Base-by-base conservation (phyloP, 1,140 invertebrate genomes). In the Onthophagus taurus region DNA sequence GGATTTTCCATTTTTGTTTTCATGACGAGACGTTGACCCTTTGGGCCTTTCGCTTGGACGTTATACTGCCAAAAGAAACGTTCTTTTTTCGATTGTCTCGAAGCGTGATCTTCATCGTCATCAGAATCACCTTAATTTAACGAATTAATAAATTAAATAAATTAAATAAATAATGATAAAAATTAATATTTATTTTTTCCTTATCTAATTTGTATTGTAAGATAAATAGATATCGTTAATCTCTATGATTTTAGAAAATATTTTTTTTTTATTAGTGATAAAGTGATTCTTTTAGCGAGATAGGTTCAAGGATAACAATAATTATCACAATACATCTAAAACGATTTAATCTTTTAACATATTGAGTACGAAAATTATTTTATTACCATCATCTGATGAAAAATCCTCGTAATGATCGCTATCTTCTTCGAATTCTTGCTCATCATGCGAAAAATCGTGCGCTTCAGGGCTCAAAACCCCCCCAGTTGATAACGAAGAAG, bases 11-110 rank as follows among this genome's bases (percentile, higher is more conserved):
- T 76, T 56, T 89, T 82, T 3, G 83, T 80, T 60, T 85, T 80
- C 47, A 89, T 74, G 16, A 87, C 79, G 23, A 92, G 67, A 52
- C 88, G 71, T 57, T 90, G 87, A 31, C 92, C 89, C 69, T 97
- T 97, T 3, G 94, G 93, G 2, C 94, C 94, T 72, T 98, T 98
- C 1, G 92, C 90, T 69, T 97, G 94, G 4, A 96, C 88, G 69
- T 98, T 98, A 61, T 98, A 97, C 63, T 97, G 94, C 94, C 95
- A 98, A 66, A 98, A 97, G 64, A 80, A 96, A 44, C 84, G 73
- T 58, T 92, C 89, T 53, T 83, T 87, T 60, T 88, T 89, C 60
- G 55, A 67, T 60, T 58, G 61, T 70, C 52, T 58, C 63, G 60
- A 64, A 69, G 53, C 66, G 57, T 60, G 73, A 21, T 72, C 75